Conservation (phyloP, 2,113 vertebrate species). For the Megaceryle maxima region DNA sequence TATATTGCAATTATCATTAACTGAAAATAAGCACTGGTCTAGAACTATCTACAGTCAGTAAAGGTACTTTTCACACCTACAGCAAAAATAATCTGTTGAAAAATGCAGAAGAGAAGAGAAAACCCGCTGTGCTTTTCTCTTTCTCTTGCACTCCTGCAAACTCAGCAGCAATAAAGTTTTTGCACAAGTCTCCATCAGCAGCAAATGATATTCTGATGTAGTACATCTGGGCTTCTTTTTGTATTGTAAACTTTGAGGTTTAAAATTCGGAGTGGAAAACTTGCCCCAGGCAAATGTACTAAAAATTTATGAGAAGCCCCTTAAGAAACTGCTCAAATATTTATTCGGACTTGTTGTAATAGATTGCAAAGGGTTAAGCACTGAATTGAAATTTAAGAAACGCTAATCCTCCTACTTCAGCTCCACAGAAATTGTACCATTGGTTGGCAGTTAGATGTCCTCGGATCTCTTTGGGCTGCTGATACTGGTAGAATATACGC, state of each 20-base stretch:
- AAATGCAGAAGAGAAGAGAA: neutral
- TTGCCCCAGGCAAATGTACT: neutral
- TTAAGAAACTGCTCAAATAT: neutral
- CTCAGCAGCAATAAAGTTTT: neutral
- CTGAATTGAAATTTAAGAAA: neutral
- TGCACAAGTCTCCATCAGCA: neutral
- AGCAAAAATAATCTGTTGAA: neutral
- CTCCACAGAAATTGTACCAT: constrained; percentile 48
- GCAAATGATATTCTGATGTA: neutral
- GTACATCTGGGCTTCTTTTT: neutral
- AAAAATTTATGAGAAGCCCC: neutral
- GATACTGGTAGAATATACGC: neutral
- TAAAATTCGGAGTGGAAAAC: neutral
- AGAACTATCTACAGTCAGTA: neutral
- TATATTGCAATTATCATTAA: neutral
- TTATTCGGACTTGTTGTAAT: neutral
- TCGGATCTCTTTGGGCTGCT: neutral
- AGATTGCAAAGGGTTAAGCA: neutral
- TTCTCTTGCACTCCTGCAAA: neutral
- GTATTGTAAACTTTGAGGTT: neutral
- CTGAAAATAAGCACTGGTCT: neutral
- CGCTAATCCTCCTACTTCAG: neutral
- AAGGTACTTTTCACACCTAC: neutral
- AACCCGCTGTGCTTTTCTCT: neutral
- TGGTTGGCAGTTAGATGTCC: neutral